A percentile compares a stretch with the other conserved stretches of the same genome.
phyloP scores from a whole-genome alignment of 2,113 vertebrate species.

The Poecile atricapillus region DNA sequence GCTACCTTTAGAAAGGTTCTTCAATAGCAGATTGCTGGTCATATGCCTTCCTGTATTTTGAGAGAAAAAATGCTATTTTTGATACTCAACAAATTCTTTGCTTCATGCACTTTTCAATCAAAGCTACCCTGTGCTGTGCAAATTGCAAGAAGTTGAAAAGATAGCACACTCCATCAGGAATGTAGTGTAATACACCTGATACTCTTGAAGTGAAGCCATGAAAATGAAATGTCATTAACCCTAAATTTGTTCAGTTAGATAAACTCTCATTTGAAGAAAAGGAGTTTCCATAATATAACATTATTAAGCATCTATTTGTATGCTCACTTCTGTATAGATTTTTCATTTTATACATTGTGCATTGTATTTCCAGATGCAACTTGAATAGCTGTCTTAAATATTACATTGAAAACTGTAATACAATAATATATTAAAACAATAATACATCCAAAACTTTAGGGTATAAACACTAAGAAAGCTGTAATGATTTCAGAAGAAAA shows the following conservation, averaged over 20 bases:
- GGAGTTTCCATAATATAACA: not conserved
- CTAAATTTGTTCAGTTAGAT: not conserved
- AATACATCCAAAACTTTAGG: not conserved
- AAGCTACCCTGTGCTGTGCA: not conserved
- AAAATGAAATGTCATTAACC: not conserved
- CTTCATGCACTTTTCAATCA: not conserved
- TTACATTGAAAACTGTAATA: not conserved
- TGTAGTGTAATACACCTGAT: not conserved
- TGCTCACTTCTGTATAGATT: not conserved
- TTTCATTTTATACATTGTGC: not conserved
- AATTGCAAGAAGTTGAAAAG: conserved; percentile 2
- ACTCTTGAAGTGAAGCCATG: not conserved
- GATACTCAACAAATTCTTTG: not conserved
- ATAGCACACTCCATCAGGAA: not conserved
- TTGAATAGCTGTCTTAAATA: not conserved
- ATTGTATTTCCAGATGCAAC: not conserved
- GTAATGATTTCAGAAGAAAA: not conserved
- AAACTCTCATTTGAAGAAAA: not conserved
- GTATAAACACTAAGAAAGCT: not conserved
- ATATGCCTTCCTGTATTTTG: not conserved
- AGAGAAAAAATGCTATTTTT: not conserved
- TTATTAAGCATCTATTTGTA: not conserved
- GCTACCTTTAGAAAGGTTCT: not conserved
- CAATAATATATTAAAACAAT: not conserved
- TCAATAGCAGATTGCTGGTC: not conserved